Base-by-base conservation (phyloP, 2,113 vertebrate genomes). In the Melanostigma gelatinosum region DNA sequence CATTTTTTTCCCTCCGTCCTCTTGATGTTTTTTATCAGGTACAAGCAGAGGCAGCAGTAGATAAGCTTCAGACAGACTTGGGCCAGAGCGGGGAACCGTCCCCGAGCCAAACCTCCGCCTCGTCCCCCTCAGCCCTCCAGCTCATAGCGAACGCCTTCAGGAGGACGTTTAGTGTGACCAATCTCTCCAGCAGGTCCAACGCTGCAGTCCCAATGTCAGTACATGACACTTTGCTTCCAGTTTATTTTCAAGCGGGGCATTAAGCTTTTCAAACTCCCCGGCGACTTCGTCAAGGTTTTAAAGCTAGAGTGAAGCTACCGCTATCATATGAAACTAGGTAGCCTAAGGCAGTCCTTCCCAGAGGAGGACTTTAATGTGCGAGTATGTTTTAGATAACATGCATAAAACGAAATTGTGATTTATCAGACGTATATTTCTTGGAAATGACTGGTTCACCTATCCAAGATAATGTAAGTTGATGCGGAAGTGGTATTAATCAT, bases 141-240 rank as follows among this genome's bases (percentile, higher is more conserved):
- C 63, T 84, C 5, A 84, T 94, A 69, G 91, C 92, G 57, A 90
- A 84, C 22, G 82, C 88, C 82, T 85, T 95, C 70, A 93, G 86
- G 91, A 94, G 84, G 86, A 93, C 84, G 6, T 93, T 95, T 64
- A 87, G 82, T 13, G 58, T 84, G 15, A 71, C 77, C 74, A 62
- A 65, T 58, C 48, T 83, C 13, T 64, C 87, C 72, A 79, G 74
- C 79, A 40, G 79, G 79, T 68, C 93, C 79, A 91, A 24, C 72
- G 4, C 75, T 11, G 70, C 85, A 40, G 87, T 85, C 61, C 72
- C 54, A 54, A 91, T 91, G 91, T 93, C 48, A 24, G 87, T 89
- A 54, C 29, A 1, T 38, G 38, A 63, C 40, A 44, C 34, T 73
- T 63, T 46, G 2, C 29, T 71, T 6, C 29, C 24, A 32, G 13